These are phyloP conservation scores for Tyto alba DNA, from an alignment of 2,113 vertebrate species.

Conservation along the genomic window DNA sequence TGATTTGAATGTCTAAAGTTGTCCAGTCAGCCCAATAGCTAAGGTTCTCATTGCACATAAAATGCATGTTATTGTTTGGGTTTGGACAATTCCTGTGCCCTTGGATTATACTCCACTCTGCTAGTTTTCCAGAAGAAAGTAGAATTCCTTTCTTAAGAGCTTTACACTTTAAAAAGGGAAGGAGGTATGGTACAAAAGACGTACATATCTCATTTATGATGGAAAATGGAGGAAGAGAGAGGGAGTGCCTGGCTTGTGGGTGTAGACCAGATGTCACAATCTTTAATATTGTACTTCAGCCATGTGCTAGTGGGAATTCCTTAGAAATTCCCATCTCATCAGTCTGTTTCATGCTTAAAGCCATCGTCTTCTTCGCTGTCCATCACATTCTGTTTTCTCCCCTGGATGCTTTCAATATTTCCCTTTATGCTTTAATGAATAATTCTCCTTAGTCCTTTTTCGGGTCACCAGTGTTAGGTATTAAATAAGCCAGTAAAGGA, in stretches of 20 bases:
- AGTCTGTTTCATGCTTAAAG: neutral
- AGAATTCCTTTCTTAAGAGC: neutral
- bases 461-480: neutral
- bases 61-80: neutral
- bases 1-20: neutral
- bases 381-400: neutral
- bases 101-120: neutral
- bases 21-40: neutral
- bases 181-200: neutral
- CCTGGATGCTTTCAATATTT: neutral
- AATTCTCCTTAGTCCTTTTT: neutral
- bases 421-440: neutral
- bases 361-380: neutral
- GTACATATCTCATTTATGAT: neutral
- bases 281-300: neutral
- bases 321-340: neutral
- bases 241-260: neutral
- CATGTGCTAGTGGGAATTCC: neutral
- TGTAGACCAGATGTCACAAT: neutral
- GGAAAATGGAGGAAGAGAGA: neutral
- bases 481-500: neutral
- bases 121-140: neutral
- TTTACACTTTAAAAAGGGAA: neutral
- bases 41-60: neutral
- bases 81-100: neutral